These are phyloP conservation scores for Gastrophryne carolinensis DNA, from an alignment of 2,797 vertebrate species.

Conservation along the genomic window DNA sequence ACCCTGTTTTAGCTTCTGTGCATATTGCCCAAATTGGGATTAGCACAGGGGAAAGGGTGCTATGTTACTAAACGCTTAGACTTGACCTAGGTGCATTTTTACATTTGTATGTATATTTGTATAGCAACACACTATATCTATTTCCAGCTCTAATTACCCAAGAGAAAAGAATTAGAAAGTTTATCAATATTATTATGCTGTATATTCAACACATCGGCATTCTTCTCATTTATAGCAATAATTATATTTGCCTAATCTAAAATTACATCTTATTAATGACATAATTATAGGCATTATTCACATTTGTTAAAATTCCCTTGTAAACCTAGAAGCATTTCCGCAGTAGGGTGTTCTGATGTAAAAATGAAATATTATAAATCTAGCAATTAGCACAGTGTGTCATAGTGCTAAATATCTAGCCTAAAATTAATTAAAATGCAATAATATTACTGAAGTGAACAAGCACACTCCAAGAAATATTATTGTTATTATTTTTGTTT, in stretches of 20 bases:
- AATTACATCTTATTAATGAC: constrained; percentile 52
- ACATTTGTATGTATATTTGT: neutral
- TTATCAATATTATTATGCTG: constrained; percentile 12
- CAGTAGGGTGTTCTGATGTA: constrained; percentile 58
- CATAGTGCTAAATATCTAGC: constrained; percentile 62
- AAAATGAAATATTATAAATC: constrained; percentile 59
- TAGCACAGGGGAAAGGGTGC: no score
- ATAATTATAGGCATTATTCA: constrained; percentile 63
- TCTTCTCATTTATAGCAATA: neutral
- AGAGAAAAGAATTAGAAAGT: neutral
- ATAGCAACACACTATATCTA: neutral
- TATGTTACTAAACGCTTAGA: no score
- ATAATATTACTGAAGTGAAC: constrained; percentile 25
- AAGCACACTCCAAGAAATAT: constrained; percentile 11
- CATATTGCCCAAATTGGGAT: no score
- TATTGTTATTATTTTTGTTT: neutral
- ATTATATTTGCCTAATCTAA: constrained; percentile 23
- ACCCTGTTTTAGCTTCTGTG: no score
- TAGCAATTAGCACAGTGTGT: constrained; percentile 64
- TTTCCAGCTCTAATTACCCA: neutral
- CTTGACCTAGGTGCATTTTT: neutral
- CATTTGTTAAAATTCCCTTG: constrained; percentile 61
- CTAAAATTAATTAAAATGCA: constrained; percentile 66
- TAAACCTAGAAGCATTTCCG: constrained; percentile 45
- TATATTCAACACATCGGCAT: neutral